These are phyloP conservation scores for Astreopora myriophthalma DNA, from an alignment of 64 coral and sea anemone species.

Conservation along the genomic window DNA sequence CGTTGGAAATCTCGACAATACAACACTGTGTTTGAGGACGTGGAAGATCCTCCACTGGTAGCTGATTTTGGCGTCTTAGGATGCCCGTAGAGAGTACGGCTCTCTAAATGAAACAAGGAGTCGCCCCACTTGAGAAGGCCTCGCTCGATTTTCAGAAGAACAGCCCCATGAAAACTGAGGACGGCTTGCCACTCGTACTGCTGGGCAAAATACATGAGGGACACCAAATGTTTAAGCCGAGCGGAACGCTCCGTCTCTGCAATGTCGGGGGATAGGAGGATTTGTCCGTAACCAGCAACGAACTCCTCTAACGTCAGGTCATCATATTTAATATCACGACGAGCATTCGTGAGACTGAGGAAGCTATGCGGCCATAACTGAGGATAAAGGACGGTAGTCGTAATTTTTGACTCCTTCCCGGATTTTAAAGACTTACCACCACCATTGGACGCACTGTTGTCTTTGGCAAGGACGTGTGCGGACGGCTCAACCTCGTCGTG, in stretches of 20 bases:
- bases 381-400: conserved; percentile 20
- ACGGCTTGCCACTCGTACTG: conserved; percentile 58
- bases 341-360: conserved; percentile 24
- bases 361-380: conserved; percentile 58
- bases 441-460: neutral
- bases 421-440: conserved; percentile 46
- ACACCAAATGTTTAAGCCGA: conserved; percentile 46
- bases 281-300: conserved; percentile 56
- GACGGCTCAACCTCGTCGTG: neutral
- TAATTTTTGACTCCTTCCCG: conserved; percentile 57
- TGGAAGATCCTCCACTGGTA: neutral
- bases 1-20: conserved; percentile 41
- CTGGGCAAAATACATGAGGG: conserved; percentile 36
- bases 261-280: neutral
- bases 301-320: conserved; percentile 46
- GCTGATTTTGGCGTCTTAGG: neutral
- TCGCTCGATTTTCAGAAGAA: conserved; percentile 45
- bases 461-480: neutral
- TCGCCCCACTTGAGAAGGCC: conserved; percentile 39
- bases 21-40: neutral
- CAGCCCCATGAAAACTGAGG: conserved; percentile 38
- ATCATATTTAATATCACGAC: conserved; percentile 49
- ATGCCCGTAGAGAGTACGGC: conserved; percentile 33
- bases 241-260: neutral
- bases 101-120: conserved; percentile 55